phyloP scores from a whole-genome alignment of 2,888 invertebrate genomes.

The Latheticus oryzae region DNA sequence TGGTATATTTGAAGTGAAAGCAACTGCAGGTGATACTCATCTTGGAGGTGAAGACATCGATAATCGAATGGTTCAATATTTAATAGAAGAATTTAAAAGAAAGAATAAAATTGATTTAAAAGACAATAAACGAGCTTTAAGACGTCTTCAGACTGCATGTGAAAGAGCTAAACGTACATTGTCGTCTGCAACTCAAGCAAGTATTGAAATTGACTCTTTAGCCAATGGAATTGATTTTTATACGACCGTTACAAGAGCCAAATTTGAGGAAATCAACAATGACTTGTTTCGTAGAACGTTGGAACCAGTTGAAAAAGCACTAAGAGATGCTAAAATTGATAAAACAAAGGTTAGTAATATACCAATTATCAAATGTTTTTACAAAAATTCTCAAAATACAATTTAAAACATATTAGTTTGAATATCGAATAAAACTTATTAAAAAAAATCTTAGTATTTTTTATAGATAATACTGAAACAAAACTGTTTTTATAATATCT shows the following conservation, averaged over 20 bases:
- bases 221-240: constrained; percentile 73
- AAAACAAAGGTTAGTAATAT: constrained; percentile 61
- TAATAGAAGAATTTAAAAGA: constrained; percentile 69
- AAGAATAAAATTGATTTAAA: constrained; percentile 68
- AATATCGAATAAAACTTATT: no score
- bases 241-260: constrained; percentile 70
- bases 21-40: constrained; percentile 72
- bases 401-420: background rate
- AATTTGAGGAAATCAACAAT: constrained; percentile 74
- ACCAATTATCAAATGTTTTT: background rate
- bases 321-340: constrained; percentile 73
- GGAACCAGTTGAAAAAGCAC: constrained; percentile 74
- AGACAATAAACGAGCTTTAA: constrained; percentile 68
- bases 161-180: constrained; percentile 74
- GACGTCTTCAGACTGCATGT: constrained; percentile 73
- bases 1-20: constrained; percentile 70
- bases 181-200: constrained; percentile 69
- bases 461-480: no score
- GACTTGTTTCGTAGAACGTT: constrained; percentile 74
- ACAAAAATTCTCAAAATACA: background rate
- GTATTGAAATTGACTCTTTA: constrained; percentile 72
- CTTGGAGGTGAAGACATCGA: constrained; percentile 69
- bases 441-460: no score
- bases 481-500: no score
- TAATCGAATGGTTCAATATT: constrained; percentile 68